These are phyloP conservation scores for Oligia fasciuncula DNA, from an alignment of 2,888 invertebrate genomes.

Conservation along the genomic window DNA sequence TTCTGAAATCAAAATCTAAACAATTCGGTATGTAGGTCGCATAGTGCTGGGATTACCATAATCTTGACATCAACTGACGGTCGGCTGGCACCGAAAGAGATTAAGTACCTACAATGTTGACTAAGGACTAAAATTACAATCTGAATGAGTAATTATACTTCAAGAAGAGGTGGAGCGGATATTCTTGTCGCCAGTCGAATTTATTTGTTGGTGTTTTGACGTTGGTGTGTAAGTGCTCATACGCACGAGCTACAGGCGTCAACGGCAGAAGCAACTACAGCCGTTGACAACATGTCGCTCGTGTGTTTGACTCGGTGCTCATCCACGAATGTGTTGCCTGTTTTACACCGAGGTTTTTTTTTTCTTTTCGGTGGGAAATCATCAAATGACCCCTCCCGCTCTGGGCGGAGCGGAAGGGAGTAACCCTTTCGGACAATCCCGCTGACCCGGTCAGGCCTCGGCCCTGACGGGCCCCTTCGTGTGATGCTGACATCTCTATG, in stretches of 20 bases:
- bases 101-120: constrained; percentile 48
- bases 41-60: constrained; percentile 59
- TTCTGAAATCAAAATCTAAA: constrained; percentile 59
- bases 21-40: constrained; percentile 59
- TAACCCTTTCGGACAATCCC: too few species aligned
- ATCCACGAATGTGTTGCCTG: not conserved
- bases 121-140: constrained; percentile 40
- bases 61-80: constrained; percentile 58
- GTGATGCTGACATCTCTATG: too few species aligned
- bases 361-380: too few species aligned
- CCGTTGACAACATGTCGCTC: not conserved
- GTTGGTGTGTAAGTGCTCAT: not conserved
- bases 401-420: too few species aligned
- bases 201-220: constrained; percentile 9
- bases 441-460: too few species aligned
- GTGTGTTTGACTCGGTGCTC: not conserved
- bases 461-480: too few species aligned
- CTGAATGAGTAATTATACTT: constrained; percentile 48
- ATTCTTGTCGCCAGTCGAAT: constrained; percentile 32
- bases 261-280: not conserved
- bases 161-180: constrained; percentile 32
- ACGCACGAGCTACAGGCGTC: not conserved
- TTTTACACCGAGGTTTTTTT: not conserved
- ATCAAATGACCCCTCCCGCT: too few species aligned
- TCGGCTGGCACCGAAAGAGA: constrained; percentile 49